Conservation (phyloP, 2,113 vertebrate genomes). For the Ictidomys tridecemlineatus region DNA sequence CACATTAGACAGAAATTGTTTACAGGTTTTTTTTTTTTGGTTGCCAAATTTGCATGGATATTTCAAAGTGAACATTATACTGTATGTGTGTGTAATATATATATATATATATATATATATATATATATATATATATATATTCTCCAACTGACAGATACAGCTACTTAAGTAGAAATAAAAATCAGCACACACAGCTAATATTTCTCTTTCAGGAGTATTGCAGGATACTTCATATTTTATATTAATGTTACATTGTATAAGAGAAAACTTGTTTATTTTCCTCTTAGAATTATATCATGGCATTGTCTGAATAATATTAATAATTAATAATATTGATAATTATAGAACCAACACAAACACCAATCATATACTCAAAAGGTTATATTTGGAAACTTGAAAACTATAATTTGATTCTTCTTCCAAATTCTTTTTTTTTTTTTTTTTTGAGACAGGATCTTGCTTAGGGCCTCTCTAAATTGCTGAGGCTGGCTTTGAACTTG, state of each 20-base stretch:
- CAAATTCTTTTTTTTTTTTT: not conserved
- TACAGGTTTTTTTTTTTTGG: constrained; percentile 63
- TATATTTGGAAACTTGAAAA: not conserved
- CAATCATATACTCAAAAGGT: not conserved
- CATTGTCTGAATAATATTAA: not conserved
- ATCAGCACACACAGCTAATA: constrained; percentile 73
- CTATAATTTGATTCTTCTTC: not conserved
- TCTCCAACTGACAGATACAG: constrained; percentile 76
- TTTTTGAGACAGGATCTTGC: too few relatives aligned
- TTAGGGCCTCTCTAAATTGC: too few relatives aligned
- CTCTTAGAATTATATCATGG: not conserved
- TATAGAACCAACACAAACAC: not conserved
- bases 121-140: not conserved
- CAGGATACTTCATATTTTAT: constrained; percentile 75
- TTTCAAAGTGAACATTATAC: constrained; percentile 81
- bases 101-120: too few relatives aligned
- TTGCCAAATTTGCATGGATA: constrained; percentile 74
- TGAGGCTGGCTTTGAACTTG: too few relatives aligned
- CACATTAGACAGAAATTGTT: constrained; percentile 69
- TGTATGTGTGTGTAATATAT: not conserved
- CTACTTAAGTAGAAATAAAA: constrained; percentile 74
- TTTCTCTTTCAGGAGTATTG: constrained; percentile 80
- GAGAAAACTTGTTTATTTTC: not conserved
- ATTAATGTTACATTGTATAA: constrained; percentile 73
- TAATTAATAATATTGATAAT: not conserved